phyloP scores from a whole-genome alignment of 2,113 vertebrate species.

The Oncorhynchus keta region DNA sequence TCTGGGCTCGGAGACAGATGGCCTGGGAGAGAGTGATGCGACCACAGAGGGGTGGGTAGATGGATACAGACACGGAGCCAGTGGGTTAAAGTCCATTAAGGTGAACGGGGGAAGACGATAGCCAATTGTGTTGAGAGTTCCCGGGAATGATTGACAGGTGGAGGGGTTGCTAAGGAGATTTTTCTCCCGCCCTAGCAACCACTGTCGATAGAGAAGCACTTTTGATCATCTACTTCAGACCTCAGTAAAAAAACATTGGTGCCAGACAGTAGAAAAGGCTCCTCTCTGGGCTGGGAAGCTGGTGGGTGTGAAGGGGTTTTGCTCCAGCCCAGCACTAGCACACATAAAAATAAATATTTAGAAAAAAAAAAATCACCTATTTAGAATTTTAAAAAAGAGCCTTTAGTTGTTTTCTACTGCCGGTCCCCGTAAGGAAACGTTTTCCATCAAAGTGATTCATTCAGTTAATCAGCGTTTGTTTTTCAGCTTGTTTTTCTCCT shows the following conservation, averaged over 20 bases:
- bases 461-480: slow-evolving; percentile 32
- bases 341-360: no score
- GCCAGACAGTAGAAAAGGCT: no score
- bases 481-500: slow-evolving; percentile 4
- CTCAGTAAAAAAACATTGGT: no score
- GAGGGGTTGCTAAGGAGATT: neutral
- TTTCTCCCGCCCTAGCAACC: no score
- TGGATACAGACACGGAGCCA: neutral
- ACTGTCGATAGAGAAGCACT: no score
- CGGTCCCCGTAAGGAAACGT: slow-evolving; percentile 3
- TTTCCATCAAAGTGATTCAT: slow-evolving; percentile 27
- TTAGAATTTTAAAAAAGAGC: no score
- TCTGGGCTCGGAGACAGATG: neutral
- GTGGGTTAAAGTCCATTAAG: neutral
- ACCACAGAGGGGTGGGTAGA: neutral
- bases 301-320: no score
- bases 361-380: no score
- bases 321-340: no score
- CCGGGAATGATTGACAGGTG: neutral
- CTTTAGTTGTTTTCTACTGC: neutral
- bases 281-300: no score
- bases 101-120: neutral
- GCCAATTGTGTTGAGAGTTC: neutral
- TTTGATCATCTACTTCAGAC: no score
- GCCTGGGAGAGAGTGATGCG: neutral